A percentile compares a stretch with the other conserved stretches of the same genome.
Evolutionary conservation across 2,797 vertebrate genomes (phyloP).

Genomic region (Euthynnus affinis): DNA sequence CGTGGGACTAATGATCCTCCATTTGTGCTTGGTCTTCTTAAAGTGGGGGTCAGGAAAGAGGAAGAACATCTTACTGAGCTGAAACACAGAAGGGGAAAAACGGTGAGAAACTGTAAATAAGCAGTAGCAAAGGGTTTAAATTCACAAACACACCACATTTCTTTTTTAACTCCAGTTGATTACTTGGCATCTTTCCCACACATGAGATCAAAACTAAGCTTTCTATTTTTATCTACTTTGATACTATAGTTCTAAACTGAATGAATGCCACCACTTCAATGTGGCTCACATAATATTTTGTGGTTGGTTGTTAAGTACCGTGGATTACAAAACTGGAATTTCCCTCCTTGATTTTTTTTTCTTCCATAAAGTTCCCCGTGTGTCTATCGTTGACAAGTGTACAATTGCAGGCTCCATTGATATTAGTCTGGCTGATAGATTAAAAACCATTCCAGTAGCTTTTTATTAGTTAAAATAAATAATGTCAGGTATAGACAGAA

Average conservation of each 20-base stretch:
- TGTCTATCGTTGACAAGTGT: slow-evolving; percentile 57
- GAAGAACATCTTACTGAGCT: slow-evolving; percentile 97
- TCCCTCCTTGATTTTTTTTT: slow-evolving; percentile 47
- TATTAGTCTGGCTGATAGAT: slow-evolving; percentile 68
- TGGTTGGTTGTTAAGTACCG: slow-evolving; percentile 38
- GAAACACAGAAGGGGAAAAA: slow-evolving; percentile 41
- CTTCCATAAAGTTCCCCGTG: slow-evolving; percentile 46
- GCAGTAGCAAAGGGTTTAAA: not conserved
- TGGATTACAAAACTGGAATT: slow-evolving; percentile 70
- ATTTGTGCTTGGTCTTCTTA: slow-evolving; percentile 96
- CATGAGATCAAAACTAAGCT: slow-evolving; percentile 1
- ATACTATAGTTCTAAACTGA: not conserved
- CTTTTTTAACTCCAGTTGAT: not conserved
- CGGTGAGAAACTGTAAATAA: not conserved
- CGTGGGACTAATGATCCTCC: slow-evolving; percentile 94
- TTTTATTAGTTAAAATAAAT: slow-evolving; percentile 80
- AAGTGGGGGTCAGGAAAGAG: slow-evolving; percentile 97
- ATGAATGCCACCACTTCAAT: slow-evolving; percentile 25
- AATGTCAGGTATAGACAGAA: slow-evolving; percentile 70
- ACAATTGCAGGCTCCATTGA: slow-evolving; percentile 60
- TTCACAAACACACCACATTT: not conserved
- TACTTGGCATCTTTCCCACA: not conserved
- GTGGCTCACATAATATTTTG: slow-evolving; percentile 22
- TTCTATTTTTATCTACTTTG: slow-evolving; percentile 11
- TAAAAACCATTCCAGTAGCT: slow-evolving; percentile 52